These are phyloP conservation scores for Myodes glareolus DNA, from an alignment of 2,113 vertebrate genomes.

Conservation along the genomic window DNA sequence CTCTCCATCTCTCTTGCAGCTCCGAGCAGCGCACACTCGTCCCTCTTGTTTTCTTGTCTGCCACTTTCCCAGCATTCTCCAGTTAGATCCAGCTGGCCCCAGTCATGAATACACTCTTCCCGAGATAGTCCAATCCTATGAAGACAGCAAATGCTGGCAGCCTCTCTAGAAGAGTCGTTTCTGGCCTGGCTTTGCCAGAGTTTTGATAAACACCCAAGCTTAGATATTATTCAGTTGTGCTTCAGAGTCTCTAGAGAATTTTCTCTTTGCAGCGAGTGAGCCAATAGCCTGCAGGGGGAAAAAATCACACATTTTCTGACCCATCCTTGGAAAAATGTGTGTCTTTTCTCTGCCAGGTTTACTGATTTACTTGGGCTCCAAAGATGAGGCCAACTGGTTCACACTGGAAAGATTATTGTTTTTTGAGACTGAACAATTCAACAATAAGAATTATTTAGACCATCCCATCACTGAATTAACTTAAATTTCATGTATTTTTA, in stretches of 20 bases:
- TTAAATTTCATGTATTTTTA: slow-evolving; percentile 49
- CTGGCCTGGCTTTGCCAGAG: slow-evolving; percentile 68
- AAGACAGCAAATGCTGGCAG: slow-evolving; percentile 76
- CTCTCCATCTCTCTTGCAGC: neutral
- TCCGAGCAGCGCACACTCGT: neutral
- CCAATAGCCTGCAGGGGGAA: slow-evolving; percentile 30
- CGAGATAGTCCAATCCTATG: slow-evolving; percentile 51
- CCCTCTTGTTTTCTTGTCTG: neutral
- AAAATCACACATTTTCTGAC: slow-evolving; percentile 67
- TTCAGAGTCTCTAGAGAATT: slow-evolving; percentile 71
- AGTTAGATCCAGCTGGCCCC: slow-evolving; percentile 66
- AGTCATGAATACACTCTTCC: slow-evolving; percentile 61
- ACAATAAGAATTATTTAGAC: slow-evolving; percentile 41
- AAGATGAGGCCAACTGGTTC: slow-evolving; percentile 56
- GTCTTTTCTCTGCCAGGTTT: slow-evolving; percentile 66
- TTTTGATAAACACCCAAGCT: slow-evolving; percentile 73
- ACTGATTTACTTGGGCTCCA: slow-evolving; percentile 58
- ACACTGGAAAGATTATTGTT: slow-evolving; percentile 55
- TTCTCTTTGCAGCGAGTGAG: slow-evolving; percentile 47
- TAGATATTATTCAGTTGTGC: slow-evolving; percentile 70
- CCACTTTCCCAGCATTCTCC: neutral
- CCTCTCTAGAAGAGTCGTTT: slow-evolving; percentile 60
- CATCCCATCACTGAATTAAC: slow-evolving; percentile 47
- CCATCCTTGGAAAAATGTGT: slow-evolving; percentile 62
- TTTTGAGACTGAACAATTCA: slow-evolving; percentile 51